These are phyloP conservation scores for Seira musarum DNA, from an alignment of 2,888 invertebrate species.

Conservation along the genomic window DNA sequence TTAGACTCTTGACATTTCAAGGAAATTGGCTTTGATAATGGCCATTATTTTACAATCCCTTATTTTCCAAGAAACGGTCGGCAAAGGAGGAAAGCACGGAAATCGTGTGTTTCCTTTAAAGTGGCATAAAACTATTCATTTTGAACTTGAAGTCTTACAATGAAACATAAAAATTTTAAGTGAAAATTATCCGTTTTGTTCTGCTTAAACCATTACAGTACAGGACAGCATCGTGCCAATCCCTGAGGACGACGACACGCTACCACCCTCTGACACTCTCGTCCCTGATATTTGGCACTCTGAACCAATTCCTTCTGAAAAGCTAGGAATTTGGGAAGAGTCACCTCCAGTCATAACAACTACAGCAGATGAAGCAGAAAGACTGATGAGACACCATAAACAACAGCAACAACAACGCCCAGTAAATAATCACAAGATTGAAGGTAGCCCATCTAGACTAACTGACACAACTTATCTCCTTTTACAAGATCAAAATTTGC, in stretches of 20 bases:
- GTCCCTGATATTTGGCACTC: constrained; percentile 63
- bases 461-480: constrained; percentile 46
- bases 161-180: too few relatives aligned
- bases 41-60: not conserved
- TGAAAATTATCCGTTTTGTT: not conserved
- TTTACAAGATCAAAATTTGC: constrained; percentile 24
- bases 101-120: not conserved
- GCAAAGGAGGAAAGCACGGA: too few relatives aligned
- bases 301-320: constrained; percentile 58
- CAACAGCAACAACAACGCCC: not conserved
- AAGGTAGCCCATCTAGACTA: constrained; percentile 41
- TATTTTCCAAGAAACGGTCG: not conserved
- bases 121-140: not conserved
- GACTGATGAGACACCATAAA: constrained; percentile 31
- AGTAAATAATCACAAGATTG: constrained; percentile 9
- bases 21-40: not conserved
- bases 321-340: constrained; percentile 66
- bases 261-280: constrained; percentile 23
- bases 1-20: not conserved
- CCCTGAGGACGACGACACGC: constrained; percentile 25
- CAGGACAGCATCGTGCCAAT: constrained; percentile 14
- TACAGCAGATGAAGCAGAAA: constrained; percentile 31
- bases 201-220: constrained; percentile 20
- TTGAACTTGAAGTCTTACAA: too few relatives aligned
- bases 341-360: constrained; percentile 4